A percentile compares a stretch with the other conserved stretches of the same genome.
These are phyloP conservation scores for Heteromyza rotundicornis DNA, from an alignment of 2,888 invertebrate genomes.

Conservation along the genomic window DNA sequence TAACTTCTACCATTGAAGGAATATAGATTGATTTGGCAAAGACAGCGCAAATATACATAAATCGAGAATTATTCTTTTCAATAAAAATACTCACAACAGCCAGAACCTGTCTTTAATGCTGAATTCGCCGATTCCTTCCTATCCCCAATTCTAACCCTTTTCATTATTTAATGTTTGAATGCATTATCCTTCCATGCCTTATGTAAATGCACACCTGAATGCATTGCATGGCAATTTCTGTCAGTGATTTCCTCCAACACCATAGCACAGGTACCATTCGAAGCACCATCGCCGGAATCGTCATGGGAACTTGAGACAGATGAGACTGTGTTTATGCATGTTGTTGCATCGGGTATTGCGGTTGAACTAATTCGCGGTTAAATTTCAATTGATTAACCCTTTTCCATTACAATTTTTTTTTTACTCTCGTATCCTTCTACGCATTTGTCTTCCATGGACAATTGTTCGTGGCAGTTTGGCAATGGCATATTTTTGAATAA, in stretches of 20 bases:
- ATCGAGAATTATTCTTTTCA: too few relatives aligned
- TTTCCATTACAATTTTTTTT: neutral
- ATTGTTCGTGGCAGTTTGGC: neutral
- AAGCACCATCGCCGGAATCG: neutral
- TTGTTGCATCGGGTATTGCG: neutral
- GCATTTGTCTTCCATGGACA: neutral
- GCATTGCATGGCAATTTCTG: neutral
- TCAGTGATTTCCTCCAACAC: neutral
- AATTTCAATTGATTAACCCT: constrained; percentile 1
- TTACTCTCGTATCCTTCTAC: neutral
- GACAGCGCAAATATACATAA: too few relatives aligned
- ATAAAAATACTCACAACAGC: too few relatives aligned
- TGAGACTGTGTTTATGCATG: neutral
- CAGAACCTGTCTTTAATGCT: too few relatives aligned
- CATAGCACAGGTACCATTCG: neutral
- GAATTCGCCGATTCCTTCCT: too few relatives aligned
- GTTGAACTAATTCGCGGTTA: neutral
- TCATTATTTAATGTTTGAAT: neutral
- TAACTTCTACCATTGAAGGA: too few relatives aligned
- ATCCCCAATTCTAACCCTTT: neutral
- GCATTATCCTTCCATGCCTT: neutral
- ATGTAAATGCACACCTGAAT: neutral
- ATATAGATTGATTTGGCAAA: too few relatives aligned
- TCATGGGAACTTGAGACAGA: neutral
- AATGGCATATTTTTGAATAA: constrained; percentile 9